These are phyloP conservation scores for Gonatopus flavifemur DNA, from an alignment of 1,140 invertebrate genomes.

Conservation along the genomic window DNA sequence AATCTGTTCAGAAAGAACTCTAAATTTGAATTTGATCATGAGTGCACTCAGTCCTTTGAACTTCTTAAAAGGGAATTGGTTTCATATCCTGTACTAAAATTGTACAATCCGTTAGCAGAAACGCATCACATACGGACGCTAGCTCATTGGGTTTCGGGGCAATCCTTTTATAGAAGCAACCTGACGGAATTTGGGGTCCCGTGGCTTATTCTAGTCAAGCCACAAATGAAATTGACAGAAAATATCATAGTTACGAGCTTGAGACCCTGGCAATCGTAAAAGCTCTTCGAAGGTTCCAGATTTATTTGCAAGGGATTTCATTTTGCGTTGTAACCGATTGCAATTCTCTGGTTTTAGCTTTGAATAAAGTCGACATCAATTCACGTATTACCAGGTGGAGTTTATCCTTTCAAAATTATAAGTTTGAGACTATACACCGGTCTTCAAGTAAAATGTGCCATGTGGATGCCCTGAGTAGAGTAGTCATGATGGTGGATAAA, in stretches of 20 bases:
- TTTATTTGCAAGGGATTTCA: not conserved
- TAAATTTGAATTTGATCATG: not conserved
- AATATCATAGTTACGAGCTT: not conserved
- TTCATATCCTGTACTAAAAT: not conserved
- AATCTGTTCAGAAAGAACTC: not conserved
- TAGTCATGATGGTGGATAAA: not conserved
- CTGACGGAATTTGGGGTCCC: not conserved
- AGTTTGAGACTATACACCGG: not conserved
- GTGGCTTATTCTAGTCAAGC: not conserved
- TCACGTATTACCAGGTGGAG: not conserved
- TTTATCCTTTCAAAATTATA: not conserved
- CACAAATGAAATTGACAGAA: not conserved
- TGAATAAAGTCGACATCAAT: conserved; percentile 1
- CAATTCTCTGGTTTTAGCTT: not conserved
- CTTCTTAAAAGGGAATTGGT: not conserved
- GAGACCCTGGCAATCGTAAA: not conserved
- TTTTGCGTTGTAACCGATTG: not conserved
- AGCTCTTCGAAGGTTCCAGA: not conserved
- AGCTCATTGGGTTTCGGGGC: not conserved
- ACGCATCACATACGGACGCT: not conserved
- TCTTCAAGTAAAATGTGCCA: not conserved
- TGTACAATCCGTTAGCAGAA: not conserved
- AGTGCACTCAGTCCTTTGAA: not conserved
- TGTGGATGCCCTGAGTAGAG: not conserved
- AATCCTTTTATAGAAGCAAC: not conserved